Percentiles rank a stretch among this genome's conserved stretches.
These are phyloP conservation scores for Craseonycteris thonglongyai DNA, from an alignment of 2,113 vertebrate genomes.

Conservation along the genomic window DNA sequence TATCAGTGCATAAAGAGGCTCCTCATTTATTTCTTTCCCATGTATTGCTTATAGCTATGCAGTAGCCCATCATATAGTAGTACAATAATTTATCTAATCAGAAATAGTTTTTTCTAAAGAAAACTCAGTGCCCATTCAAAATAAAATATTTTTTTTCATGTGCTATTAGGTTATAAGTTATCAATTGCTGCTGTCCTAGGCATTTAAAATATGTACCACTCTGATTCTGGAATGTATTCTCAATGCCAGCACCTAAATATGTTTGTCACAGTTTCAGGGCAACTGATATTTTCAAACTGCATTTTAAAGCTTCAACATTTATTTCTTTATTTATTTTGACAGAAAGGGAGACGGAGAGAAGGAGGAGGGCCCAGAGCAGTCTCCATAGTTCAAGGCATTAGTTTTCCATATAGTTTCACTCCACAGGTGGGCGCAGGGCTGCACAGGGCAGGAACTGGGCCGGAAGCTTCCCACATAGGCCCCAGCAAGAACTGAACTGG, in stretches of 20 bases:
- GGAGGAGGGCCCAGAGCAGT: too few species aligned
- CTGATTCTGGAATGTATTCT: neutral
- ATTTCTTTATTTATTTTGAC: too few species aligned
- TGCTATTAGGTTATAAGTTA: neutral
- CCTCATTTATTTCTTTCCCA: neutral
- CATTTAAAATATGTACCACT: neutral
- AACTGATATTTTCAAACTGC: neutral
- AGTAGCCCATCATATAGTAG: neutral
- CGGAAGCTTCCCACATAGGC: too few species aligned
- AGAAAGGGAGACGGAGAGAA: too few species aligned
- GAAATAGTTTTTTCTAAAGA: constrained; percentile 31
- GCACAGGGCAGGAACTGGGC: too few species aligned
- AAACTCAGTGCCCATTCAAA: neutral
- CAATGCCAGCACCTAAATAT: neutral
- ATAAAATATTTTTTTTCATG: neutral
- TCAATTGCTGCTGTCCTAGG: neutral
- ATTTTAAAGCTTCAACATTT: constrained; percentile 3
- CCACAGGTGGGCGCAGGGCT: too few species aligned
- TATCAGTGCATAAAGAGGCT: neutral
- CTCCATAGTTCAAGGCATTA: too few species aligned
- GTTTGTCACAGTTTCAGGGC: neutral
- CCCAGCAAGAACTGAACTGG: too few species aligned
- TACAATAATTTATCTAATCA: neutral
- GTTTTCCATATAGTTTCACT: too few species aligned
- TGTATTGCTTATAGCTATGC: neutral